Evolutionary conservation across 2,797 vertebrate species (phyloP), one percentile per base, ranked within the genome.

Genomic region (Amazonetta brasiliensis): DNA sequence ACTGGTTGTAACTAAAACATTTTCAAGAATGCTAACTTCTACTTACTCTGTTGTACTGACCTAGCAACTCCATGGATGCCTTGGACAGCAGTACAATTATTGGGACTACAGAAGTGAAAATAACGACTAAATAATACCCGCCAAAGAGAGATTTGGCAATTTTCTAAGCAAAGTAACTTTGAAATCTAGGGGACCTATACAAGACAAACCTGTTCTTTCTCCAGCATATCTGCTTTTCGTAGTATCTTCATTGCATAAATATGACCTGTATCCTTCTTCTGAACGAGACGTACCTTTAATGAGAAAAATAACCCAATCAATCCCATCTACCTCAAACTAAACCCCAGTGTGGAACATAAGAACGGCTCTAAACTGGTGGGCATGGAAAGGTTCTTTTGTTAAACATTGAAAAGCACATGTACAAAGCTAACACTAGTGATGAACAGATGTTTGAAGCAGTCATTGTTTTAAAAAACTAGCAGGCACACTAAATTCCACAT

Each of bases 211-310:
- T 99, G 99, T 52, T 99, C 99, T 76, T 99, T 99, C 94, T 99
- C 99, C 95, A 99, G 97, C 99, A 99, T 99, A 96, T 99, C 99
- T 21, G 99, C 98, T 98, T 99, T 99, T 46, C 99, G 98, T 74
- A 99, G 81, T 94, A 99, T 99, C 97, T 99, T 99, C 99, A 99
- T 99, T 96, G 99, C 99, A 67, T 99, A 99, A 97, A 99, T 99
- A 97, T 99, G 99, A 11, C 99, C 99, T 0, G 99, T 99, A 97
- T 99, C 99, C 97, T 99, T 99, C 97, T 99, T 99, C 98, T 99
- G 99, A 77, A 99, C 99, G 4, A 99, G 97, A 59, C 99, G 99
- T 10, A 99, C 99, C 99, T 99, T 79, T 19, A 94, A 85, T 5
- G 39, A 89, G 90, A 95, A 67, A 86, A 15, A 75, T 6, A 81